phyloP scores from a whole-genome alignment of 2,888 invertebrate genomes.

The Deilephila elpenor region DNA sequence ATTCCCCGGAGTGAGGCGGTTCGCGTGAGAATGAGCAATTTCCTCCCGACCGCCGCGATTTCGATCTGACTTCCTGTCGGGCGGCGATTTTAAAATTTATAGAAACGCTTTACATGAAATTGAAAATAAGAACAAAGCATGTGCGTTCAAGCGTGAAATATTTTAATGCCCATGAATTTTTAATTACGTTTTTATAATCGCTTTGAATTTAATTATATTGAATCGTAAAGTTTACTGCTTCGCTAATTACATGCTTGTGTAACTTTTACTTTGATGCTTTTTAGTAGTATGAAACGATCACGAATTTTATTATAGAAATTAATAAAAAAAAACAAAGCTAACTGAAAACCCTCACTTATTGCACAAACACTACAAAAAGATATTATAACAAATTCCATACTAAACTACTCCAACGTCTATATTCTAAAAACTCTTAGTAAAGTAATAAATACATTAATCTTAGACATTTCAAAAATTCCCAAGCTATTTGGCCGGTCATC shows the following conservation, averaged over 20 bases:
- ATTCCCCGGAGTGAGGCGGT: conserved; percentile 71
- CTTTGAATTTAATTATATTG: neutral
- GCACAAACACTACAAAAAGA: no score
- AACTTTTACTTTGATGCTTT: neutral
- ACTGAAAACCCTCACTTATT: no score
- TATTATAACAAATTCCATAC: no score
- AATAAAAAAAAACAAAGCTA: no score
- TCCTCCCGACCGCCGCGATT: conserved; percentile 80
- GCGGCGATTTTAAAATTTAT: conserved; percentile 83
- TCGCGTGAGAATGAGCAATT: conserved; percentile 84
- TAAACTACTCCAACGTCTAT: no score
- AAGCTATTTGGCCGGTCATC: neutral
- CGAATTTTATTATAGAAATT: no score
- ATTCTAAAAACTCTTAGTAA: no score
- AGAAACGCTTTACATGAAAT: conserved; percentile 78
- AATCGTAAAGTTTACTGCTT: conserved; percentile 5
- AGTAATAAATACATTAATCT: conserved; percentile 18
- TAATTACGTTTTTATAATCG: neutral
- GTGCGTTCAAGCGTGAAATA: conserved; percentile 46
- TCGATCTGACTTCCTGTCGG: conserved; percentile 83
- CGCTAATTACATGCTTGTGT: neutral
- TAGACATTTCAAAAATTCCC: conserved; percentile 8
- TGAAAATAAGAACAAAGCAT: conserved; percentile 71
- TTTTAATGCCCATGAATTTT: conserved; percentile 37
- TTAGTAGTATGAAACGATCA: no score